Conservation (phyloP, 2,113 vertebrate species). For the Spilogale gracilis region DNA sequence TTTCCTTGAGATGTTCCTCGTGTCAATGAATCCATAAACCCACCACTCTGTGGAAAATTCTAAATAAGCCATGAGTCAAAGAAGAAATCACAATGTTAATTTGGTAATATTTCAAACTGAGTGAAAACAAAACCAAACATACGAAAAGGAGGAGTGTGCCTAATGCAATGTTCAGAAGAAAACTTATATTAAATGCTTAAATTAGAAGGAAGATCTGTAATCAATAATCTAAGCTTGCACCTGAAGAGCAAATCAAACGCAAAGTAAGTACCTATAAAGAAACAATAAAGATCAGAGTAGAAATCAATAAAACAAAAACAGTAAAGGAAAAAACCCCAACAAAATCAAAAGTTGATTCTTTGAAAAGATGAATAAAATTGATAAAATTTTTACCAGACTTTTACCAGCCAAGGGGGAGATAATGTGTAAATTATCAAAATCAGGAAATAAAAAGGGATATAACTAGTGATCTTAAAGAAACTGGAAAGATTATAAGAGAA, state of each 20-base stretch:
- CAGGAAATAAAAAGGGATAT: background rate
- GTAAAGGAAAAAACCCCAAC: background rate
- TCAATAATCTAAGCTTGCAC: background rate
- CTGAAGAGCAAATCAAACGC: background rate
- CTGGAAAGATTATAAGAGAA: background rate
- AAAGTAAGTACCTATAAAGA: background rate
- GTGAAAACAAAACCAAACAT: background rate
- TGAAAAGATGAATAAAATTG: background rate
- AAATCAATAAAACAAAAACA: slow-evolving; percentile 42
- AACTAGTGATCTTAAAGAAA: background rate
- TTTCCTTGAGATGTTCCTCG: too few species aligned
- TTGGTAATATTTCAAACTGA: background rate
- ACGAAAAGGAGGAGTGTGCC: background rate
- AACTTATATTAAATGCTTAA: background rate
- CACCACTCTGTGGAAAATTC: too few species aligned
- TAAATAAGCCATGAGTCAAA: background rate
- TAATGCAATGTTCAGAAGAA: background rate
- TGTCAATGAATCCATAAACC: too few species aligned
- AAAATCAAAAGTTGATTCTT: slow-evolving; percentile 19
- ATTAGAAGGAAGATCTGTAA: background rate
- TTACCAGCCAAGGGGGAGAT: background rate
- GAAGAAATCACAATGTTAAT: slow-evolving; percentile 21
- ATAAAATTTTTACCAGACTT: background rate
- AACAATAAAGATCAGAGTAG: background rate
- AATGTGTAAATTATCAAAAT: background rate